Evolutionary conservation across 2,113 vertebrate genomes (phyloP).

Genomic region (Perognathus longimembris): DNA sequence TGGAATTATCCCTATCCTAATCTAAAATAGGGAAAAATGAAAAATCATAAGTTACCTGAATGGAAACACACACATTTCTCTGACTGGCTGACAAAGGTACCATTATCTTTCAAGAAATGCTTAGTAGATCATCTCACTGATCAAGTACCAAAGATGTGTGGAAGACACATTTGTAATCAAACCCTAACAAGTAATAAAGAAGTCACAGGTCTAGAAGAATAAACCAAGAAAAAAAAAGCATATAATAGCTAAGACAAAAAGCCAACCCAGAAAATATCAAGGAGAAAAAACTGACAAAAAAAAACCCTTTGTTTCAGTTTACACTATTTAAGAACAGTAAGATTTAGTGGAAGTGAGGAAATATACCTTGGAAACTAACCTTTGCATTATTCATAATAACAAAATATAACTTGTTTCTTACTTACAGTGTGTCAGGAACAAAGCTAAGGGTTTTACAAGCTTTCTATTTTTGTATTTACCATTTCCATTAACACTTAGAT

Average conservation of each 20-base stretch:
- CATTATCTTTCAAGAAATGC: neutral
- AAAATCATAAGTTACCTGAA: neutral
- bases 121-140: neutral
- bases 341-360: neutral
- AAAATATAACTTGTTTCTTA: neutral
- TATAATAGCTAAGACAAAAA: too few relatives aligned
- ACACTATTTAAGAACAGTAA: neutral
- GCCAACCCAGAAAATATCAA: neutral
- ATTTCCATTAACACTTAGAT: neutral
- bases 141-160: neutral
- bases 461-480: neutral
- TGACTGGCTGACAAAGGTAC: neutral
- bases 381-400: slow-evolving; percentile 33
- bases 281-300: neutral
- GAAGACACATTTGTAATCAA: neutral
- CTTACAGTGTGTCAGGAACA: neutral
- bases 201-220: neutral
- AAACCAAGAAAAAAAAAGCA: neutral
- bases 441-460: neutral
- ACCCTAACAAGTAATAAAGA: neutral
- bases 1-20: neutral
- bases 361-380: neutral
- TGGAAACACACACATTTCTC: neutral
- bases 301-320: neutral
- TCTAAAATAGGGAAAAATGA: neutral